Base-by-base conservation (phyloP, 1,140 invertebrate species). In the Procambarus virginalis region DNA sequence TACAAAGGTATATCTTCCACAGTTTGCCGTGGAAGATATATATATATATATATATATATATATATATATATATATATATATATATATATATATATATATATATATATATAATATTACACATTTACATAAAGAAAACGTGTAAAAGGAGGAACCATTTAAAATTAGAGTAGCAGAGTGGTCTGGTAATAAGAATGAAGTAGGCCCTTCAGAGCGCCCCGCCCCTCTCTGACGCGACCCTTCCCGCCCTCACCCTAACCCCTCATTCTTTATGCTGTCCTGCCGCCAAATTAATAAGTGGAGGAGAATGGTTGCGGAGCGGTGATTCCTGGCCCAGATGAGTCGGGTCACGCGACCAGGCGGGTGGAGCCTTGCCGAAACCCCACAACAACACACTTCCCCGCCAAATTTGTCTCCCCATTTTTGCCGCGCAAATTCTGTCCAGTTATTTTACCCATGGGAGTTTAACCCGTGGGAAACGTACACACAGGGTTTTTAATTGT, bases 201-300 rank as follows among this genome's bases (percentile, higher is more conserved):
- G 55, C 55, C 55, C 55, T 58, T 58, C 55, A 58, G 55, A 9
- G 55, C 6, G 55, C 55, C 12, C 55, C 55, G 55, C 45, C 60
- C 34, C 60, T 49, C 48, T 12, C 76, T 46, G 17, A 3, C 81
- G 14, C 48, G 2, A 3, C 48, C 60, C 48, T 51, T 6, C 81
- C 60, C 68, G 10, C 81, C 14, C 64, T 34, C 81, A 22, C 68
- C 34, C 60, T n/a, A 51, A 20, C 2, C 45, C 60, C 20, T 76
- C 70, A 76, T 76, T 55, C 70, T 73, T 75, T 76, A 51, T 58
- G 70, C 68, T 85, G 70, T 60, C 81, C 81, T 34, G 80, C 2
- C 20, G n/a, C 83, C 83, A 86, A 79, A 86, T 79, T 86, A 79
- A 86, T 79, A 77, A 86, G 77, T 46, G 84, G 14, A 78, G 22